Conservation (phyloP, 1,140 invertebrate species). For the Ceratina calcarata region DNA sequence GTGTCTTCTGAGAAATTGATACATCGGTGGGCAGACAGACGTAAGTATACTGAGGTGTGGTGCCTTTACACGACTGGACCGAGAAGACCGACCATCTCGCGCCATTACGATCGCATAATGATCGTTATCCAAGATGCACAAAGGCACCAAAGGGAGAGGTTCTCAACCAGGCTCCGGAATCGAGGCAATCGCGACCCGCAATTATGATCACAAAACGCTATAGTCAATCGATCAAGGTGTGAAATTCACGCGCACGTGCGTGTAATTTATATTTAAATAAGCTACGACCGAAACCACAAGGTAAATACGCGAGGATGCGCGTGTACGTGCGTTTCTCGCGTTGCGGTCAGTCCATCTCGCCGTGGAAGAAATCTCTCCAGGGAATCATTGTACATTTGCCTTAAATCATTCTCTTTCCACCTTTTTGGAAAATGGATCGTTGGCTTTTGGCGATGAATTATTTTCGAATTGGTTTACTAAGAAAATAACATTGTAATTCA, state of each 20-base stretch:
- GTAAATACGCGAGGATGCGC: constrained; percentile 71
- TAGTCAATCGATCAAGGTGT: constrained; percentile 41
- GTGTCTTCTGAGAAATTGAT: constrained; percentile 61
- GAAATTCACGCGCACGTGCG: constrained; percentile 55
- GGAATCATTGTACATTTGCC: too few relatives aligned
- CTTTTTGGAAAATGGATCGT: too few relatives aligned
- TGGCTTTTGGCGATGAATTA: too few relatives aligned
- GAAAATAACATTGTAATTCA: too few relatives aligned
- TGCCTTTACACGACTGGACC: constrained; percentile 56
- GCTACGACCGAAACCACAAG: constrained; percentile 75
- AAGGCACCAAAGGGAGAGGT: constrained; percentile 68
- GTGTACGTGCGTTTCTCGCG: constrained; percentile 53
- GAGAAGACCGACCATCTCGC: constrained; percentile 73
- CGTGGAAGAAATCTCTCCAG: too few relatives aligned
- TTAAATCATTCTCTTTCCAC: too few relatives aligned
- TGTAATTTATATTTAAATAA: constrained; percentile 79
- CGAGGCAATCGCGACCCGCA: constrained; percentile 43
- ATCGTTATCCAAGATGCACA: constrained; percentile 73
- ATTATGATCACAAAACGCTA: constrained; percentile 70
- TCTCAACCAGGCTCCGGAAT: constrained; percentile 59
- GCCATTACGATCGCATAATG: constrained; percentile 74
- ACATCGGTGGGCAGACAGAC: constrained; percentile 43
- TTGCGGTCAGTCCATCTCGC: constrained; percentile 61
- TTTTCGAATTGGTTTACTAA: too few relatives aligned
- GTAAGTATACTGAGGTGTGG: constrained; percentile 43